Conservation (phyloP, 1,140 invertebrate species). For the Panagrolaimus sp. region DNA sequence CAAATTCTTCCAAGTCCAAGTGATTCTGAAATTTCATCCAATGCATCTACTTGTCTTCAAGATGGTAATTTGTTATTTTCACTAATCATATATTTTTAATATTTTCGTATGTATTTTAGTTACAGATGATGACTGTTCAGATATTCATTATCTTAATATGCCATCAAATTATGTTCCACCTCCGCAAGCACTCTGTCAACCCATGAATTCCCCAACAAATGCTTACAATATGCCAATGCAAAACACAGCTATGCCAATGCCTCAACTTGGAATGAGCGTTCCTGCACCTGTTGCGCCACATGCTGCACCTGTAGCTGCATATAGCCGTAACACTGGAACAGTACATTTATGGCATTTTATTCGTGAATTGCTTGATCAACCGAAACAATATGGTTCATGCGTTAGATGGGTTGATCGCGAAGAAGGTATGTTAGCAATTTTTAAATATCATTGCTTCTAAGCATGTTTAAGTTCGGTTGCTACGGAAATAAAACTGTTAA, state of each 20-base stretch:
- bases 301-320: conserved; percentile 11
- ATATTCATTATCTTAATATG: conserved; percentile 20
- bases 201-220: not conserved
- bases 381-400: conserved; percentile 77
- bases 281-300: not conserved
- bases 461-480: too few relatives aligned
- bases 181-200: conserved; percentile 19
- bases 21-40: conserved; percentile 28
- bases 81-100: conserved; percentile 9
- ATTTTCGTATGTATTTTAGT: conserved; percentile 10
- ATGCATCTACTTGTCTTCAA: conserved; percentile 14
- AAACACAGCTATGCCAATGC: not conserved
- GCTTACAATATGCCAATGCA: conserved; percentile 10
- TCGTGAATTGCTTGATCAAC: conserved; percentile 82
- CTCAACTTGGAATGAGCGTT: not conserved
- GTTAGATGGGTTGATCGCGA: conserved; percentile 90
- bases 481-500: too few relatives aligned
- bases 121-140: conserved; percentile 16
- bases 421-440: conserved; percentile 64
- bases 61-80: conserved; percentile 22
- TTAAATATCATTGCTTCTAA: too few relatives aligned
- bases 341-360: conserved; percentile 99
- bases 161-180: conserved; percentile 21
- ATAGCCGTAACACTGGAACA: conserved; percentile 59
- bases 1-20: conserved; percentile 26